Evolutionary conservation across 37 sponge, comb jelly and placozoan genomes (phyloP).

Genomic region (Trichoplax adhaerens): DNA sequence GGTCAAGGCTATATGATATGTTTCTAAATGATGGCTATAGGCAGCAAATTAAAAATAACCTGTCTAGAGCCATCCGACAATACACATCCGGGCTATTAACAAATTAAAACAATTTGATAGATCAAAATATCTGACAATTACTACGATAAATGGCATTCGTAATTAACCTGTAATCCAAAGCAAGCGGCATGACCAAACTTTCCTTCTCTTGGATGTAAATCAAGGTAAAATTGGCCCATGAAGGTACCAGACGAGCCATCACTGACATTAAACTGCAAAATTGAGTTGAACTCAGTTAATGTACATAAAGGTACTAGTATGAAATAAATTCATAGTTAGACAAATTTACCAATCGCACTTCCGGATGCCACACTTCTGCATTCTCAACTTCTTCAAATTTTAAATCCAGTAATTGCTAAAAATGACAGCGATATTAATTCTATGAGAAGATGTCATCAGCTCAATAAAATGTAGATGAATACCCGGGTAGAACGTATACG

Average conservation of each 20-base stretch:
- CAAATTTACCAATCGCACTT: neutral
- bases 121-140: neutral
- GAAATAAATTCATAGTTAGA: too few species aligned
- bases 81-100: constrained; percentile 11
- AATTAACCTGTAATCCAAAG: constrained; percentile 32
- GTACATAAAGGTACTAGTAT: too few species aligned
- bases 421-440: constrained; percentile 16
- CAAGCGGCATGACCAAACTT: constrained; percentile 46
- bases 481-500: too few species aligned
- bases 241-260: constrained; percentile 15
- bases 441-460: constrained; percentile 5
- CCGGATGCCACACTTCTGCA: constrained; percentile 31
- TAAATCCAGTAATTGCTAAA: constrained; percentile 20
- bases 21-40: too few species aligned
- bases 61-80: constrained; percentile 10
- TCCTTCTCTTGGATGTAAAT: constrained; percentile 43
- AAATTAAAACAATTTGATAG: neutral
- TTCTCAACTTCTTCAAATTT: constrained; percentile 14
- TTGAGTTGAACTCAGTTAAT: too few species aligned
- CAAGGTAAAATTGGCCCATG: constrained; percentile 40
- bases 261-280: constrained; percentile 8
- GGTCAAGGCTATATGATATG: too few species aligned
- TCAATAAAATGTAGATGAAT: neutral
- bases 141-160: neutral
- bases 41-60: neutral